A percentile compares a stretch with the other conserved stretches of the same genome.
These are phyloP conservation scores for Crotalus helleri DNA, from an alignment of 2,113 vertebrate genomes.

Conservation along the genomic window DNA sequence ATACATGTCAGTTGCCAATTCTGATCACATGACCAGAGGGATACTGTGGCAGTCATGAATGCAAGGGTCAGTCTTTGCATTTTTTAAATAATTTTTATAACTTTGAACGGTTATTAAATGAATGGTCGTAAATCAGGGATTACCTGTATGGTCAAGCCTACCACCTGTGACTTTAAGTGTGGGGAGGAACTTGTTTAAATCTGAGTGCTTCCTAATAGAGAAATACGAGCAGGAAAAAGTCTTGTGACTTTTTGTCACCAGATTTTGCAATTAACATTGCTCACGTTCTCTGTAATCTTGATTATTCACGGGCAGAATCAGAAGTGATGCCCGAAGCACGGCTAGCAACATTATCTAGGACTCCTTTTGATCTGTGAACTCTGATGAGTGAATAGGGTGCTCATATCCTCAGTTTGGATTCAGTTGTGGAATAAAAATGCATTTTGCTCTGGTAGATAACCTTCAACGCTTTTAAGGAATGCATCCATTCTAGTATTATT, in stretches of 20 bases:
- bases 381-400: neutral
- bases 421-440: neutral
- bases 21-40: neutral
- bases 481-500: neutral
- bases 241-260: neutral
- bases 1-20: neutral
- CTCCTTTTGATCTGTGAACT: neutral
- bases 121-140: neutral
- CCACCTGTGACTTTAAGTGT: neutral
- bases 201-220: neutral
- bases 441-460: neutral
- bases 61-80: neutral
- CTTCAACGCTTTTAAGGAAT: neutral
- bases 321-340: neutral
- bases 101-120: neutral
- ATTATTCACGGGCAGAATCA: neutral
- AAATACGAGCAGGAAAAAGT: neutral
- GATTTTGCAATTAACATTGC: neutral
- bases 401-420: neutral
- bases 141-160: neutral
- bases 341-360: neutral
- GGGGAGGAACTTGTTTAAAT: neutral
- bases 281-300: neutral
- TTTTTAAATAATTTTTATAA: neutral
- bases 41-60: neutral